These are phyloP conservation scores for Paraescarpia echinospica DNA, from an alignment of 1,140 invertebrate species.

Conservation along the genomic window DNA sequence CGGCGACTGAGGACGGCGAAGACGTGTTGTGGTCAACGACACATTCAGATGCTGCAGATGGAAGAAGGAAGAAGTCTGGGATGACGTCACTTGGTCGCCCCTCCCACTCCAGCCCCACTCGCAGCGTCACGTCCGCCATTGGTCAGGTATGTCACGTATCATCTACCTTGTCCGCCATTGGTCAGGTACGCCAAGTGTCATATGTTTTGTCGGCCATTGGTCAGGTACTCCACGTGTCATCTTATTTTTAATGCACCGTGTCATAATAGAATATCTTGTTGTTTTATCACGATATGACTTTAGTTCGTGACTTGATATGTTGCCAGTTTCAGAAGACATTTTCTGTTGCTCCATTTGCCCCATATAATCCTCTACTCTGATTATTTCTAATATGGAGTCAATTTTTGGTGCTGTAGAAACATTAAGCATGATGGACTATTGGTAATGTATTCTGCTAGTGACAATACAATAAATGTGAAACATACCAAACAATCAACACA, in stretches of 20 bases:
- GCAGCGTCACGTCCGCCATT: neutral
- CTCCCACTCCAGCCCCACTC: constrained; percentile 5
- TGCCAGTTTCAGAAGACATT: neutral
- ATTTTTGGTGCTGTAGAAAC: neutral
- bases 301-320: neutral
- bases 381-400: neutral
- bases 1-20: neutral
- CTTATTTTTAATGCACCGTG: too few species aligned
- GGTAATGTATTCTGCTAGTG: neutral
- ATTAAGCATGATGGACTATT: too few species aligned
- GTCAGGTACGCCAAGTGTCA: too few species aligned
- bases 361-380: neutral
- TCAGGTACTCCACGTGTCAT: too few species aligned
- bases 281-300: too few species aligned
- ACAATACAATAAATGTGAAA: neutral
- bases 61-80: neutral
- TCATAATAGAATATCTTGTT: too few species aligned
- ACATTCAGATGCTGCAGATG: neutral
- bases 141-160: neutral
- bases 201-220: too few species aligned
- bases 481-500: neutral
- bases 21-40: neutral
- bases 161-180: too few species aligned
- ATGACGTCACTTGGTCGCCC: neutral
- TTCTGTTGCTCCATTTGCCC: neutral